Evolutionary conservation across 1,140 invertebrate species (phyloP).

Genomic region (Brachionus manjavacas): DNA sequence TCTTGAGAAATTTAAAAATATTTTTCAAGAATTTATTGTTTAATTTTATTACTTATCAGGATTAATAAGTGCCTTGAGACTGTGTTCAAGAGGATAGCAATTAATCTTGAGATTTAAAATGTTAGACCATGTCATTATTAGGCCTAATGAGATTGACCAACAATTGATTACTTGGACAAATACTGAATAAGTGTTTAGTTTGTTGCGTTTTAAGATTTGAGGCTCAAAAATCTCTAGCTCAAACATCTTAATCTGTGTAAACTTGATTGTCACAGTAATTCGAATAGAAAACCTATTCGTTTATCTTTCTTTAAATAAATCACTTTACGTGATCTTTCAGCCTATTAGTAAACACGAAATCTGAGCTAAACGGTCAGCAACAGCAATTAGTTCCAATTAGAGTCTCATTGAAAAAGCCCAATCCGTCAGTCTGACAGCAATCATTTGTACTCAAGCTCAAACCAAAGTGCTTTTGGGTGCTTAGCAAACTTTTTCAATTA

Average conservation of each 20-base stretch:
- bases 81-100: neutral
- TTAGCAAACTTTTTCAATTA: neutral
- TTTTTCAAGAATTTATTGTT: neutral
- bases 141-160: neutral
- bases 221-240: neutral
- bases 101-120: constrained; percentile 31
- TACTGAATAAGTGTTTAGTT: constrained; percentile 6
- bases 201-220: neutral
- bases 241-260: constrained; percentile 29
- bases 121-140: neutral
- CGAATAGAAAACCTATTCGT: neutral
- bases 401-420: neutral
- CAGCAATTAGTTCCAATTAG: neutral
- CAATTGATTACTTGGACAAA: neutral
- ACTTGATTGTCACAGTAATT: neutral
- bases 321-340: constrained; percentile 6
- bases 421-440: neutral
- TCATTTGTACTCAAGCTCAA: neutral
- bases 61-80: constrained; percentile 30
- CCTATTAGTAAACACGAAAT: constrained; percentile 18
- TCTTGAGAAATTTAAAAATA: neutral
- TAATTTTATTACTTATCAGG: neutral
- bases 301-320: constrained; percentile 21
- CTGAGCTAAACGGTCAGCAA: neutral
- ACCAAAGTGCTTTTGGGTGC: neutral